Evolutionary conservation across 35 echinoderm and acorn worm genomes (phyloP).

Genomic region (Heliocidaris tuberculata): DNA sequence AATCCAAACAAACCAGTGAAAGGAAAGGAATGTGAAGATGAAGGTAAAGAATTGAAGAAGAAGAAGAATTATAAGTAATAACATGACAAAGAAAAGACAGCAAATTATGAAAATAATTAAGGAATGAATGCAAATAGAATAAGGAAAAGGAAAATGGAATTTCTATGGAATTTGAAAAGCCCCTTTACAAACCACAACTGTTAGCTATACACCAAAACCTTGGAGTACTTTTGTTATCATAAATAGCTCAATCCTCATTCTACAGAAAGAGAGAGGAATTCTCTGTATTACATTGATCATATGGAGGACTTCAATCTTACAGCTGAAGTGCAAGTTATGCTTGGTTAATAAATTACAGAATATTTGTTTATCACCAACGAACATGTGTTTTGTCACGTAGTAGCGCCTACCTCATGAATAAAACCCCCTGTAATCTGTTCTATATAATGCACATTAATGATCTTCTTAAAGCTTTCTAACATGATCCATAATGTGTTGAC

Average conservation of each 20-base stretch:
- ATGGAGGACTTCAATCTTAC: not conserved
- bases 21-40: too few relatives aligned
- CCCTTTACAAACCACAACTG: not conserved
- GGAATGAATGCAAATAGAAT: too few relatives aligned
- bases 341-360: not conserved
- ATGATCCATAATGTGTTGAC: not conserved
- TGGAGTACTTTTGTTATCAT: not conserved
- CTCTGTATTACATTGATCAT: not conserved
- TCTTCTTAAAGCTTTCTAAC: not conserved
- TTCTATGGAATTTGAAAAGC: not conserved
- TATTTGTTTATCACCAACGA: not conserved
- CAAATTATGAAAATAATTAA: too few relatives aligned
- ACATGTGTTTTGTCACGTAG: not conserved
- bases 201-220: not conserved
- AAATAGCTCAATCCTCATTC: not conserved
- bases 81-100: too few relatives aligned
- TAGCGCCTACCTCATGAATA: not conserved
- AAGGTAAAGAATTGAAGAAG: too few relatives aligned
- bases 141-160: too few relatives aligned
- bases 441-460: not conserved
- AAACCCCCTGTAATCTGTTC: not conserved
- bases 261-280: not conserved
- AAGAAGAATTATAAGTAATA: too few relatives aligned
- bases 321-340: not conserved
- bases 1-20: too few relatives aligned